Evolutionary conservation across 2,888 invertebrate species (phyloP), one percentile per base, ranked within the genome.

Genomic region (Lucinisca nassula): DNA sequence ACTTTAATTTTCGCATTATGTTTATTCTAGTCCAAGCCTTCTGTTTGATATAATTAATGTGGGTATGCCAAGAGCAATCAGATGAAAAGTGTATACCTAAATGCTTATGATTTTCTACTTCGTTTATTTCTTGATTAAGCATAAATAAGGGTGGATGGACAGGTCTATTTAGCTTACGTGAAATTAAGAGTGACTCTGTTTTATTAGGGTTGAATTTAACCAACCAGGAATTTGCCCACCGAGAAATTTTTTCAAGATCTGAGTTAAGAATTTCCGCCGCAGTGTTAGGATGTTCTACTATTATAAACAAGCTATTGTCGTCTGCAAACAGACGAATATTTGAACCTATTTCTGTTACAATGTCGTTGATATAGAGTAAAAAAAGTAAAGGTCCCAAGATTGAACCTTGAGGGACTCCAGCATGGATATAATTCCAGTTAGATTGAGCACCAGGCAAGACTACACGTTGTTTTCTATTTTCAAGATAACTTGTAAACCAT

Each of bases 171-270:
- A n/a, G n/a, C n/a, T n/a, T n/a, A n/a, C n/a, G n/a, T 17, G 32
- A 30, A 21, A 40, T 17, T 14, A 74, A 2, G 12, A 80, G n/a
- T 37, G 75, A 49, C 67, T 75, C 58, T 14, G 73, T 77, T 85
- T 85, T 81, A 17, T 0, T 1, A 24, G 73, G 78, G 38, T 85
- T 85, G n/a, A 85, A 80, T 30, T 85, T 73, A 10, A 85, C 80
- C 6, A 49, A 27, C 80, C 80, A 84, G 10, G 12, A 45, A 8
- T 17, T 27, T 37, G 67, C 72, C 70, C 84, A 84, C 27, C 40
- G 40, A 10, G 40, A 17, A 55, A 84, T 76, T 70, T 74, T 75
- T 4, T 40, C 24, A 12, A 73, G 58, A 35, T 73, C 45, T 32
- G 14, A 21, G 32, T 79, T 79, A 49, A 74, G 32, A 6, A 21